These are phyloP conservation scores for Tympanoctomys barrerae DNA, from an alignment of 2,797 vertebrate species.

Conservation along the genomic window DNA sequence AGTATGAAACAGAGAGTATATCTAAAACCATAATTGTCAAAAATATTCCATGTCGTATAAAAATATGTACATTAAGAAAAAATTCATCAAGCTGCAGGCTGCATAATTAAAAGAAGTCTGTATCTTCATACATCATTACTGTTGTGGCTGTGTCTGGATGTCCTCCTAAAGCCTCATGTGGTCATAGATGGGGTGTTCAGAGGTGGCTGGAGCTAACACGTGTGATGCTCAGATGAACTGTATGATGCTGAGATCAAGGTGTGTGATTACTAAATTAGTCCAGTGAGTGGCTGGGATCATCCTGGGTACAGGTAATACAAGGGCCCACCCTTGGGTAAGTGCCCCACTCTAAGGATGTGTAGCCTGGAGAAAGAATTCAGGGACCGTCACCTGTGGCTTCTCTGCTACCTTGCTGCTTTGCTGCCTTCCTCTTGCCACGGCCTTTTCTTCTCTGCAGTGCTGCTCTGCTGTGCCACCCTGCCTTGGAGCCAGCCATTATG, in stretches of 20 bases:
- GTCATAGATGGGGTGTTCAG: background rate
- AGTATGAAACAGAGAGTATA: background rate
- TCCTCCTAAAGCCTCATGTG: background rate
- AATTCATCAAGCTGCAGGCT: background rate
- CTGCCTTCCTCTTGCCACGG: background rate
- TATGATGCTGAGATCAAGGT: background rate
- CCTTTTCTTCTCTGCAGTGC: background rate
- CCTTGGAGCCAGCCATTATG: background rate
- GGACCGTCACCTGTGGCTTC: background rate
- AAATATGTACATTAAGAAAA: background rate
- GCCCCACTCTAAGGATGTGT: background rate
- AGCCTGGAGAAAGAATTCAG: background rate
- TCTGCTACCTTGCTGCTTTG: background rate
- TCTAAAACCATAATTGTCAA: background rate
- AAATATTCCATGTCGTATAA: background rate
- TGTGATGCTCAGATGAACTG: background rate
- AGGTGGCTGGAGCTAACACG: background rate
- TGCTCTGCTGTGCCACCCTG: background rate
- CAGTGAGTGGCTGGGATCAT: background rate
- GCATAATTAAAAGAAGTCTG: background rate
- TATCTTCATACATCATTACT: background rate
- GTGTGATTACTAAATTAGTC: background rate
- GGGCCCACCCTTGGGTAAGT: background rate
- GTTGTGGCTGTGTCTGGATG: background rate
- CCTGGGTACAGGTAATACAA: background rate